These are phyloP conservation scores for Carassius gibelio DNA, from an alignment of 2,113 vertebrate genomes.

Conservation along the genomic window DNA sequence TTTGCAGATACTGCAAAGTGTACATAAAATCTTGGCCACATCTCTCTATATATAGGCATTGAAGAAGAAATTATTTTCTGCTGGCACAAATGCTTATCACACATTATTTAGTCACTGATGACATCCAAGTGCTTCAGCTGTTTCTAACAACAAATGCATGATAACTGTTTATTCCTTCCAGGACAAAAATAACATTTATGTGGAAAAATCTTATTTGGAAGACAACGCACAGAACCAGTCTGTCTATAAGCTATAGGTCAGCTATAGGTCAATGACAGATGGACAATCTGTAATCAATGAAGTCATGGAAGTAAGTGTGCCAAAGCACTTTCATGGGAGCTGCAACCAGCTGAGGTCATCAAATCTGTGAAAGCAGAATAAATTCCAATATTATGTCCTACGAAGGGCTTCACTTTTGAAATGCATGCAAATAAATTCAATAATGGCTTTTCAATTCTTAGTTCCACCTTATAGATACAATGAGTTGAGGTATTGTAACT, in stretches of 20 bases:
- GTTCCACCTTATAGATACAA: neutral
- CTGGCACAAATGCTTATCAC: neutral
- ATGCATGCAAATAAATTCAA: neutral
- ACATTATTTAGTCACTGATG: conserved; percentile 1
- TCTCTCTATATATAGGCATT: no score
- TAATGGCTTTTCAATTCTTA: neutral
- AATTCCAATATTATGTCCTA: neutral
- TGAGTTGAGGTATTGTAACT: neutral
- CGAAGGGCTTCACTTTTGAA: neutral
- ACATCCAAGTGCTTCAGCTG: neutral
- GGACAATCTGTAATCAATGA: neutral
- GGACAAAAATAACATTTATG: neutral
- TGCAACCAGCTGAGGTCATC: conserved; percentile 76
- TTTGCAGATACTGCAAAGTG: no score
- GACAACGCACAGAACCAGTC: neutral
- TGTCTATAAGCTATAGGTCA: neutral
- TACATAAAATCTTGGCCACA: no score
- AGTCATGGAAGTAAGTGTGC: neutral
- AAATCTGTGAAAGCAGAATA: conserved; percentile 64
- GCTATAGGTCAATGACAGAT: neutral
- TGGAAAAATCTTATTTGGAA: neutral
- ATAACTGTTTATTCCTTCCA: neutral
- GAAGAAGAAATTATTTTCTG: neutral
- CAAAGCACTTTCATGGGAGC: conserved; percentile 34
- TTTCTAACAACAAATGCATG: neutral